Evolutionary conservation across 2,113 vertebrate species (phyloP), one percentile per base, ranked within the genome.

Genomic region (Labeo catla): DNA sequence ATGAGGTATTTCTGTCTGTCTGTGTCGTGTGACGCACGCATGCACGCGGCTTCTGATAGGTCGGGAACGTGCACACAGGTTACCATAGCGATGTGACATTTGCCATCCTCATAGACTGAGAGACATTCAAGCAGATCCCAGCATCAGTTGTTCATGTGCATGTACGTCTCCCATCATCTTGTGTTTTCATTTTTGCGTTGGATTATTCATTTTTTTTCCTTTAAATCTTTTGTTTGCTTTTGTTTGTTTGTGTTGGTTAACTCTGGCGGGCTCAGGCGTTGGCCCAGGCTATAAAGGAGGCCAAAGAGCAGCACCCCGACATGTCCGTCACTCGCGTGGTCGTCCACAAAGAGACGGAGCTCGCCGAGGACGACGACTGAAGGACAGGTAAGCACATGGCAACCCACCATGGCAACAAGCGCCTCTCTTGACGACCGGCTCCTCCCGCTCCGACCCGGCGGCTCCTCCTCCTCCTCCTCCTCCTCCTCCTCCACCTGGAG

Each of bases 311-410:
- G 93, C 98, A 99, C 94, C 98, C 98, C 84, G 98, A 99, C 93
- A 99, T 99, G 98, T 98, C 98, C n/a, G 98, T 99, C 89, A 99
- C 98, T 0, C 95, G 97, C 92, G 98, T 99, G 92, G 98, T 99
- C 89, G 98, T 99, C 90, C 98, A 99, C 93, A 99, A 99, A 94
- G 98, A 99, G 93, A 99, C 97, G 21, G 98, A 99, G 85, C 88
- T 99, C 89, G 93, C 94, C 23, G 98, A 99, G 86, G 98, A 98
- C 76, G 97, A 95, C 59, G 96, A 95, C 92, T 95, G 93, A 94
- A 92, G 84, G 74, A 88, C 90, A 87, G 84, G 85, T 54, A 34
- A 73, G 61, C 8, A 4, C 43, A 79, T n/a, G 77, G 77, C 74
- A 13, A 52, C 21, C 3, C n/a, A 1, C 47, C 74, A 52, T 19